phyloP scores from a whole-genome alignment of 2,797 vertebrate genomes.

The Malacoraja senta region DNA sequence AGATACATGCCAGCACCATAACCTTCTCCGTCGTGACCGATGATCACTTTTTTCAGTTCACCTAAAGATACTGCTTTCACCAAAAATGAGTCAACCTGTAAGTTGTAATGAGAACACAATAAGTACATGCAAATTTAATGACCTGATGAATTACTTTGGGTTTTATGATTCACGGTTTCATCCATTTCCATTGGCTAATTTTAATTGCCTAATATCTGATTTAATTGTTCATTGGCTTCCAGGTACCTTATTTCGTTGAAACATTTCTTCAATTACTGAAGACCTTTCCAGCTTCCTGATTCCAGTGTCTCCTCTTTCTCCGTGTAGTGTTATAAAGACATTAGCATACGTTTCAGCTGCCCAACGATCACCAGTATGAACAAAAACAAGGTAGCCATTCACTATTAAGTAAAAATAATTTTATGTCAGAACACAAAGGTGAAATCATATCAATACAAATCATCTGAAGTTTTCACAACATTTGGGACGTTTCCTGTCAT shows the following conservation, averaged over 20 bases:
- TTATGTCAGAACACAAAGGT: not conserved
- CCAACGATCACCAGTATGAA: slow-evolving; percentile 49
- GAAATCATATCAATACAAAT: not conserved
- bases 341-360: slow-evolving; percentile 55
- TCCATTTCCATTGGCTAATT: not conserved
- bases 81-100: slow-evolving; percentile 51
- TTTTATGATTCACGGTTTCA: not conserved
- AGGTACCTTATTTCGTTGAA: slow-evolving; percentile 53
- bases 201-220: not conserved
- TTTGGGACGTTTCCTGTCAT: not conserved
- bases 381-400: slow-evolving; percentile 50
- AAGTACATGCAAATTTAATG: not conserved
- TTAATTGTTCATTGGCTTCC: slow-evolving; percentile 31
- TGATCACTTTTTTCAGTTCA: slow-evolving; percentile 49
- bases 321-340: slow-evolving; percentile 50
- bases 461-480: not conserved
- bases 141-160: not conserved
- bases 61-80: slow-evolving; percentile 52
- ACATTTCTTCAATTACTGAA: slow-evolving; percentile 47
- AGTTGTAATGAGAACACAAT: slow-evolving; percentile 40
- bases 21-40: slow-evolving; percentile 51
- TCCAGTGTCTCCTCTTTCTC: slow-evolving; percentile 53
- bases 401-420: slow-evolving; percentile 44
- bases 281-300: slow-evolving; percentile 49
- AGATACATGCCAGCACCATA: slow-evolving; percentile 49